Base-by-base conservation (phyloP, 2,797 vertebrate genomes). In the Pseudomugil gertrudae region DNA sequence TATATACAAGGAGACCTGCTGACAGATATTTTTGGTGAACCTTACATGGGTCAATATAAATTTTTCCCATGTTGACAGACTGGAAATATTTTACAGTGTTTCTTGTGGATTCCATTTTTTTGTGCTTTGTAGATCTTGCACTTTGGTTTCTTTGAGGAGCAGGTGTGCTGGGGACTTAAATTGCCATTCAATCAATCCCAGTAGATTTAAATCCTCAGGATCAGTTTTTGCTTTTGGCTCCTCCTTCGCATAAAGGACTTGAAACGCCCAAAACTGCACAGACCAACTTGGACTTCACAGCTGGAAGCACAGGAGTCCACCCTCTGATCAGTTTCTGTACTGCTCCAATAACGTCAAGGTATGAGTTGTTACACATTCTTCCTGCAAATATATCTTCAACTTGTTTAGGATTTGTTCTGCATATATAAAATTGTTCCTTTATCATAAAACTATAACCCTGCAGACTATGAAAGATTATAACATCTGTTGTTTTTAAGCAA, bases 201-300 rank as follows among this genome's bases (percentile, higher is more conserved):
- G 83, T 88, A 86, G 90, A 84, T 85, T 93, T 70, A 83, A 87
- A 87, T 89, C 87, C 89, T 78, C 81, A 82, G 79, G 88, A 91
- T 90, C 88, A 85, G 59, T 89, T 86, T 83, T 90, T 89, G 90
- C 85, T 84, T 86, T 72, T 91, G 94, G 92, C 96, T 94, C 96
- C 96, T 96, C 96, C 96, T 95, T 90, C 92, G 79, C 88, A 87
- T 88, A 82, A 86, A 93, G 89, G 63, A 88, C 87, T 85, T 63
- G 74, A 84, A 69, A 72, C 55, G 50, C 88, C 90, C 87, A 89
- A 88, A 79, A 89, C 81, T 32, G 57, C 81, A 69, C 83, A 82
- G 81, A 83, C 45, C 74, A 80, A 89, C 86, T 90, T 88, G 80
- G 87, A 90, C 83, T 76, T 83, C 58, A 87, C 74, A 72, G 58